These are phyloP conservation scores for Galago senegalensis DNA, from an alignment of 2,797 vertebrate species.

Conservation along the genomic window DNA sequence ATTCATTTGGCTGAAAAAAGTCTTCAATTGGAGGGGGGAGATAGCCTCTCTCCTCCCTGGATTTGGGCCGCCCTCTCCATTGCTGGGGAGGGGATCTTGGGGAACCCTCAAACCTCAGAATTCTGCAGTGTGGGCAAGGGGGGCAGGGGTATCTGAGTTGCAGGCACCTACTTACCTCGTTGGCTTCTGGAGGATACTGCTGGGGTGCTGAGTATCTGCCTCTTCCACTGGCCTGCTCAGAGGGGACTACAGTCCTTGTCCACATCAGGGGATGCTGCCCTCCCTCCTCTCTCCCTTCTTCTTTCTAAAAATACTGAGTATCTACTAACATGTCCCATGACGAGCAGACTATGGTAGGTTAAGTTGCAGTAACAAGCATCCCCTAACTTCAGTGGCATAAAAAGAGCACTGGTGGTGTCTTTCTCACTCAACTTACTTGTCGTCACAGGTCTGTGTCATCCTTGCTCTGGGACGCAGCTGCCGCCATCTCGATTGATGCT, in stretches of 20 bases:
- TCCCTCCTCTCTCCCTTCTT: not conserved
- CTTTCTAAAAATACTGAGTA: not conserved
- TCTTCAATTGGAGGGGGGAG: constrained; percentile 69
- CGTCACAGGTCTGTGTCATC: not conserved
- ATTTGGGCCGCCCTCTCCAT: constrained; percentile 38
- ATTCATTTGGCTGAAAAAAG: constrained; percentile 85
- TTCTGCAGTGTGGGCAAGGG: not conserved
- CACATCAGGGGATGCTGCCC: not conserved
- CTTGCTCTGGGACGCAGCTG: not conserved
- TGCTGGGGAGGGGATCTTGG: not conserved
- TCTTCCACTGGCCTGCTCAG: not conserved
- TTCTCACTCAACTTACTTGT: not conserved
- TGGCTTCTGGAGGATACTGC: not conserved
- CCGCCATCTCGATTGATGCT: rapidly evolving
- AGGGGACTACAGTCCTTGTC: not conserved
- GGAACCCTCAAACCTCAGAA: not conserved
- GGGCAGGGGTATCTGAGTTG: no score
- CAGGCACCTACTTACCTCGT: not conserved
- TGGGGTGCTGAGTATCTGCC: not conserved
- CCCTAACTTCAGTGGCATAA: not conserved
- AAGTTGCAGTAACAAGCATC: not conserved
- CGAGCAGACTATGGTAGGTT: not conserved
- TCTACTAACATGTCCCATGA: not conserved
- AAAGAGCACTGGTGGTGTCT: not conserved
- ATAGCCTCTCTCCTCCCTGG: not conserved